These are phyloP conservation scores for Gandaritis pyraliata DNA, from an alignment of 2,888 invertebrate genomes.

Conservation along the genomic window DNA sequence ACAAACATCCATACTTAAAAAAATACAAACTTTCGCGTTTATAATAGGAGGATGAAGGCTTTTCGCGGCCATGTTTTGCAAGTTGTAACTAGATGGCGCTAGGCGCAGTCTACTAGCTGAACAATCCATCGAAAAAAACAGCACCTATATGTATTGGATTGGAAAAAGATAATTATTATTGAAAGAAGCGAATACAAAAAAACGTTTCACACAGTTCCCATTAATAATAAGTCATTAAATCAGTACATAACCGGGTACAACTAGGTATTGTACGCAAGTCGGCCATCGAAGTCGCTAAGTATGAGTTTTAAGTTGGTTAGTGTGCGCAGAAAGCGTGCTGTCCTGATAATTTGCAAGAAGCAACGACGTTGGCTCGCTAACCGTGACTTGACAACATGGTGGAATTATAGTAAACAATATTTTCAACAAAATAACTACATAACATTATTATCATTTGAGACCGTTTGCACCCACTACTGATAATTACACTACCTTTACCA, in stretches of 20 bases:
- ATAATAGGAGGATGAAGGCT: no score
- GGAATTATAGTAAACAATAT: slow-evolving; percentile 47
- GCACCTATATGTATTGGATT: slow-evolving; percentile 1
- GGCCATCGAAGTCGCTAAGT: slow-evolving; percentile 64
- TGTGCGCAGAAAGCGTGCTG: slow-evolving; percentile 82
- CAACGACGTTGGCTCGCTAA: slow-evolving; percentile 58
- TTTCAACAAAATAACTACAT: neutral
- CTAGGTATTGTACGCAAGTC: slow-evolving; percentile 50
- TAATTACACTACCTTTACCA: neutral
- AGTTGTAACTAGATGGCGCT: no score
- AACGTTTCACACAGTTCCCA: slow-evolving; percentile 40
- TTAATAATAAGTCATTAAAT: slow-evolving; percentile 42
- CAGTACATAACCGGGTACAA: slow-evolving; percentile 42
- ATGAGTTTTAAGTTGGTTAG: slow-evolving; percentile 71
- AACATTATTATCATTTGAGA: neutral
- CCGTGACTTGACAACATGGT: slow-evolving; percentile 60
- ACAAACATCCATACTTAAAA: no score
- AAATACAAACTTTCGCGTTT: no score
- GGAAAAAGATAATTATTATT: slow-evolving; percentile 27
- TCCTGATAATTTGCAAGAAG: slow-evolving; percentile 74
- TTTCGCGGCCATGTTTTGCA: no score
- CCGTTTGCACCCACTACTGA: neutral
- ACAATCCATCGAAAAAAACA: no score
- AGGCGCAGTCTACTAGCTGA: neutral
- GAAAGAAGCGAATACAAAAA: slow-evolving; percentile 28